Base-by-base conservation (phyloP, 2,797 vertebrate species). In the Silurus lanzhouensis region DNA sequence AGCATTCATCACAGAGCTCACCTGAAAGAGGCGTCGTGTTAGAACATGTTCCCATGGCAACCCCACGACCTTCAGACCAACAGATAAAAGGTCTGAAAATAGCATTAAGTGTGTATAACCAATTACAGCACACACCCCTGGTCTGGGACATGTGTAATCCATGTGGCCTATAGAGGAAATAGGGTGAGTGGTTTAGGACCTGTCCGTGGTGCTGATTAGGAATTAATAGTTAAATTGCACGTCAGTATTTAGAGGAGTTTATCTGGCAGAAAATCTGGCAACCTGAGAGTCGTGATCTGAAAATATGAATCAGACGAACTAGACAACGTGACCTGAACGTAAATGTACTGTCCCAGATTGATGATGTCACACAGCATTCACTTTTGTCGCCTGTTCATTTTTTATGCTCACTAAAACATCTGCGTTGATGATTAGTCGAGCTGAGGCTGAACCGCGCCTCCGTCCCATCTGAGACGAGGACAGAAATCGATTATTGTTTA, bases 401-500 rank as follows among this genome's bases (percentile, higher is more conserved):
- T 25, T 55, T 27, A 44, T 46, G 20, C 38, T 71, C 1, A 4
- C 3, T 31, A 2, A 48, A 31, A 15, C 88, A 93, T 94, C 94
- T 90, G 58, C 7, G 8, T 15, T 89, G 93, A 95, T 96, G 95
- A 95, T 95, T 92, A 91, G 91, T 87, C 89, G 91, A 93, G 91
- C 93, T 12, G 61, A 92, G 92, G 92, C 91, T 91, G 94, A 94
- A 93, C 93, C 93, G 93, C 94, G 92, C 93, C 94, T 68, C 83
- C 93, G 94, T 96, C 96, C 94, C 94, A 95, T 96, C 92, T 92
- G 91, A 93, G 82, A 92, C 87, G 87, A 91, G 88, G 93, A 93
- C 94, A 94, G 93, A 94, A 94, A 96, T 96, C 94, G 93, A 95
- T 96, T 93, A 95, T 94, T 94, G 94, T 96, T 94, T 94, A 95